A percentile compares a stretch with the other conserved stretches of the same genome.
Evolutionary conservation across 2,797 vertebrate species (phyloP).

Genomic region (Acomys russatus): DNA sequence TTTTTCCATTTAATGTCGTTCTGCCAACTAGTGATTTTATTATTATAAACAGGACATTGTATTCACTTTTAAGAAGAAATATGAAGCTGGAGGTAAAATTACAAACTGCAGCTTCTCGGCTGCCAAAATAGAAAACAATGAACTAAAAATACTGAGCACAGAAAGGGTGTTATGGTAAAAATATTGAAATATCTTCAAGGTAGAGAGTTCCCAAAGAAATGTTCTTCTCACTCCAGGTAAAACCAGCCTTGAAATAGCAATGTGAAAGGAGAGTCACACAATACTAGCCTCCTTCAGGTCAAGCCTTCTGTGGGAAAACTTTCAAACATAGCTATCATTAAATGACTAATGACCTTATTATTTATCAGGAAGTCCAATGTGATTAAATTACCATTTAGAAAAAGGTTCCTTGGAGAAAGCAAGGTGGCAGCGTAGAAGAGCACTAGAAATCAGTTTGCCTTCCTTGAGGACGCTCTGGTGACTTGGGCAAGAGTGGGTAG

Average conservation of each 20-base stretch:
- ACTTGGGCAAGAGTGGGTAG: not conserved
- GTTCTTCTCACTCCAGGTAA: conserved; percentile 79
- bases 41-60: conserved; percentile 93
- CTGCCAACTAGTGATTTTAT: conserved; percentile 92
- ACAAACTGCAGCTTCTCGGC: conserved; percentile 89
- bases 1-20: conserved; percentile 89
- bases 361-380: conserved; percentile 74
- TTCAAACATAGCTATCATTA: conserved; percentile 76
- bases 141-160: conserved; percentile 90
- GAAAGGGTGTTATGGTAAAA: conserved; percentile 87
- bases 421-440: not conserved
- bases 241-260: conserved; percentile 79
- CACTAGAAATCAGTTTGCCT: not conserved
- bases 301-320: conserved; percentile 71
- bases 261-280: conserved; percentile 69
- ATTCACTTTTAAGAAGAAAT: conserved; percentile 92
- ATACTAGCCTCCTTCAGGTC: conserved; percentile 74
- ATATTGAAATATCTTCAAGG: conserved; percentile 83
- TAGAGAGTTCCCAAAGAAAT: conserved; percentile 81
- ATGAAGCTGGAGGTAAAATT: conserved; percentile 92
- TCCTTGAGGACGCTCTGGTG: not conserved
- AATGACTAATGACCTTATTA: conserved; percentile 71
- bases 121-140: conserved; percentile 92
- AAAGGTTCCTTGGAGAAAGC: conserved; percentile 47
- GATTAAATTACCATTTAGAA: conserved; percentile 76